Base-by-base conservation (phyloP, 2,797 vertebrate genomes). In the Eulemur rubriventer region DNA sequence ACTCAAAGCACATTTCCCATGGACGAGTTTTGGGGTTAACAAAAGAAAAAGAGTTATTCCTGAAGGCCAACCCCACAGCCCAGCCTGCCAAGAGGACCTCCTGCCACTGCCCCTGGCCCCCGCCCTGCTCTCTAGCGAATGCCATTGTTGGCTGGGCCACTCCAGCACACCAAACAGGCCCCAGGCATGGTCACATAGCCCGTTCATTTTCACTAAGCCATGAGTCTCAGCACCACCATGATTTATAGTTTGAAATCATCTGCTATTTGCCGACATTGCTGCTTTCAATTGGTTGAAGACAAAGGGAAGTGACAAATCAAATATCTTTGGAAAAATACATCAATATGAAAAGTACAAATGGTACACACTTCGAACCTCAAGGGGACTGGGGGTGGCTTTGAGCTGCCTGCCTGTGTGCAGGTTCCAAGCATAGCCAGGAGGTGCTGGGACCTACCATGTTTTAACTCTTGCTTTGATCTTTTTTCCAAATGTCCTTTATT, bases 291-390 rank as follows among this genome's bases (percentile, higher is more conserved):
- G 89, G 90, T 59, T 18, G 95, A 97, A 97, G 87, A 89, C 94
- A 95, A 97, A 97, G 97, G 96, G 96, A 79, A 96, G 70, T 91
- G 92, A 97, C 91, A 94, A 95, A 97, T 91, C 87, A 96, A 84
- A 91, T 92, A 70, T 38, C 94, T 95, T 96, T 95, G 86, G 96
- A 94, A 96, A 98, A 98, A 97, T 94, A 97, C 69, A 95, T 90
- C 85, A 93, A 93, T 82, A 91, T 95, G 96, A 93, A 81, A 96
- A 97, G 93, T 78, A 92, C 89, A 14, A 96, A 95, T 4, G 20
- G 81, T 70, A 48, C 72, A 75, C 78, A 67, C 76, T 72, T 96
- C 89, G 88, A 65, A 80, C 81, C 52, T 69, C 2, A 63, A 91
- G 95, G 93, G 65, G 97, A 76, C 82, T 52, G 59, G 73, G 70